Conservation (phyloP, 2,113 vertebrate species). For the Cavia aperea region DNA sequence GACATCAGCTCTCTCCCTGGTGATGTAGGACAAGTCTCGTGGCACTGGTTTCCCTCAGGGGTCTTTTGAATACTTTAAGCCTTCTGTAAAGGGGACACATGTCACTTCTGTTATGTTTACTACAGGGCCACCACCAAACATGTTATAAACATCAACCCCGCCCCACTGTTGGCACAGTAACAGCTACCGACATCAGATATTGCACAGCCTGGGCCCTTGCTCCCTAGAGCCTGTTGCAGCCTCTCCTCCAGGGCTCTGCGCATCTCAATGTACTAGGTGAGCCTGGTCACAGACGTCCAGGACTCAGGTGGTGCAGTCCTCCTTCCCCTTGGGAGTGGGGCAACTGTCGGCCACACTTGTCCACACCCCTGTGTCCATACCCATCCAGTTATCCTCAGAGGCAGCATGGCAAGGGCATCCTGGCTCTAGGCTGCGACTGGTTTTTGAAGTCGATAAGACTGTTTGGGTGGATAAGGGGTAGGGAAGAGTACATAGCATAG, state of each 20-base stretch:
- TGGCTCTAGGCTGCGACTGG: not conserved
- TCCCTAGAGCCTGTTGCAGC: not conserved
- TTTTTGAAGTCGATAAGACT: not conserved
- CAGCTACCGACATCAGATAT: no score
- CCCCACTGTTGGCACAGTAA: not conserved
- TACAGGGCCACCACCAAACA: no score
- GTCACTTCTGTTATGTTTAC: not conserved
- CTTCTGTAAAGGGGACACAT: not conserved
- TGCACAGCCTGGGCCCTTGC: not conserved
- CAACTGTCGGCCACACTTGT: not conserved
- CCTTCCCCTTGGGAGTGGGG: not conserved
- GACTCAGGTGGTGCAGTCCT: not conserved
- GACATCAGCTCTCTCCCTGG: not conserved
- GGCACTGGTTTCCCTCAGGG: no score
- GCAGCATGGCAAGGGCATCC: not conserved
- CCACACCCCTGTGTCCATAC: not conserved
- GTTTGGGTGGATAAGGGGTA: not conserved
- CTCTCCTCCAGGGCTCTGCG: not conserved
- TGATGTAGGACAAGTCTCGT: not conserved
- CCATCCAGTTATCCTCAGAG: not conserved
- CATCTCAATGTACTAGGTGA: not conserved
- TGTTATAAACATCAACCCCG: no score
- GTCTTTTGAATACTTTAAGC: not conserved
- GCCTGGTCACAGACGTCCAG: not conserved
- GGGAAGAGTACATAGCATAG: not conserved